These are phyloP conservation scores for Ctenicera cuprea DNA, from an alignment of 2,888 invertebrate genomes.

Conservation along the genomic window DNA sequence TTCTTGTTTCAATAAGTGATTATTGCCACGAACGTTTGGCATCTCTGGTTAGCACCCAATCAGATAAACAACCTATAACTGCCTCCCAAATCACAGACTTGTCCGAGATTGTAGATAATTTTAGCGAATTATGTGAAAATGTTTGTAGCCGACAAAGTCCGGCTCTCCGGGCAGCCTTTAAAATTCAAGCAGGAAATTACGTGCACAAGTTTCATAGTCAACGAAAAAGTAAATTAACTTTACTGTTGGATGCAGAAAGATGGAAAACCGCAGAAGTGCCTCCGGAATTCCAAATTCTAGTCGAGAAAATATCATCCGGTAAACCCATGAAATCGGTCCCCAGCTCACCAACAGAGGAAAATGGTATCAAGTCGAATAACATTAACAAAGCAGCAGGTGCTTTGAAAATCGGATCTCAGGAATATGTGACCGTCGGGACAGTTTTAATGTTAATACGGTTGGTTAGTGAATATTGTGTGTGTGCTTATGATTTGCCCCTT, in stretches of 20 bases:
- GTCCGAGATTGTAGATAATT: conserved; percentile 85
- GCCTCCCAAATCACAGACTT: conserved; percentile 86
- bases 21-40: conserved; percentile 95
- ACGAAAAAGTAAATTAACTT: conserved; percentile 87
- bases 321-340: conserved; percentile 70
- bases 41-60: conserved; percentile 88
- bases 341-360: conserved; percentile 65
- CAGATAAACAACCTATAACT: conserved; percentile 83
- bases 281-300: conserved; percentile 89
- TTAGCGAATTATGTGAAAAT: conserved; percentile 84
- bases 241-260: conserved; percentile 91
- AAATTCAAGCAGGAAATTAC: conserved; percentile 92
- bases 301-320: conserved; percentile 77
- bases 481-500: conserved; percentile 85
- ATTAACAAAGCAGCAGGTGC: conserved; percentile 59
- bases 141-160: conserved; percentile 86
- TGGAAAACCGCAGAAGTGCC: conserved; percentile 97
- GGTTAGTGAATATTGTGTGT: conserved; percentile 93
- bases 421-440: conserved; percentile 86
- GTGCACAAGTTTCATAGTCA: conserved; percentile 94
- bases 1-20: conserved; percentile 89
- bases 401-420: conserved; percentile 72
- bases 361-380: conserved; percentile 53
- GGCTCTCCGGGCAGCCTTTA: conserved; percentile 87
- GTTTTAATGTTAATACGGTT: conserved; percentile 92